A percentile compares a stretch with the other conserved stretches of the same genome.
Evolutionary conservation across 2,797 vertebrate genomes (phyloP).

Genomic region (Leontocebus nigricollis): DNA sequence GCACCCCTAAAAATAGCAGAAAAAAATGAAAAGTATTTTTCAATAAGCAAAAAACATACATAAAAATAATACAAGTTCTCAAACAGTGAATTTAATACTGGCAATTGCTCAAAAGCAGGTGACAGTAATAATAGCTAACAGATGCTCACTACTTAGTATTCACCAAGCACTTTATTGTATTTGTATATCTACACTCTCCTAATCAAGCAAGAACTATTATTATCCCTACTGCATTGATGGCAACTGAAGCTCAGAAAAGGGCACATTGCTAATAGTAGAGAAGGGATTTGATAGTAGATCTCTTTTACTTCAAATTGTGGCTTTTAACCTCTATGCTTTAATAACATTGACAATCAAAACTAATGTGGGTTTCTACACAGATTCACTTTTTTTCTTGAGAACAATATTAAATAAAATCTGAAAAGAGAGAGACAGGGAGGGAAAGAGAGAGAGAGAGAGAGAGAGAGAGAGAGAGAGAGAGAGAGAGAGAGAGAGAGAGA

Average conservation of each 20-base stretch:
- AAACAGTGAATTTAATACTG: not conserved
- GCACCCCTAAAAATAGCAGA: conserved; percentile 37
- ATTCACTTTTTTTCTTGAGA: not conserved
- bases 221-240: too few species aligned
- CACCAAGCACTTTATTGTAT: not conserved
- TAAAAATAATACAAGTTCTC: not conserved
- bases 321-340: not conserved
- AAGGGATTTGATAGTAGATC: not conserved
- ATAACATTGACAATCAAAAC: not conserved
- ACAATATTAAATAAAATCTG: not conserved
- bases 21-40: conserved; percentile 52
- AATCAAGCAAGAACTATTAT: not conserved
- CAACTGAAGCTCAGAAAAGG: not conserved
- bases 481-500: too few species aligned
- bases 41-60: not conserved
- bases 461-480: too few species aligned
- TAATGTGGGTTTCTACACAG: not conserved
- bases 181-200: not conserved
- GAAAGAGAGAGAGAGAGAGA: too few species aligned
- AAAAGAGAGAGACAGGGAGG: too few species aligned
- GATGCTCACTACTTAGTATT: not conserved
- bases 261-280: not conserved
- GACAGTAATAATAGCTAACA: not conserved
- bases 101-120: not conserved
- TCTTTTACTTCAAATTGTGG: not conserved